Evolutionary conservation across 2,113 vertebrate genomes (phyloP).

Genomic region (Gambusia holbrooki): DNA sequence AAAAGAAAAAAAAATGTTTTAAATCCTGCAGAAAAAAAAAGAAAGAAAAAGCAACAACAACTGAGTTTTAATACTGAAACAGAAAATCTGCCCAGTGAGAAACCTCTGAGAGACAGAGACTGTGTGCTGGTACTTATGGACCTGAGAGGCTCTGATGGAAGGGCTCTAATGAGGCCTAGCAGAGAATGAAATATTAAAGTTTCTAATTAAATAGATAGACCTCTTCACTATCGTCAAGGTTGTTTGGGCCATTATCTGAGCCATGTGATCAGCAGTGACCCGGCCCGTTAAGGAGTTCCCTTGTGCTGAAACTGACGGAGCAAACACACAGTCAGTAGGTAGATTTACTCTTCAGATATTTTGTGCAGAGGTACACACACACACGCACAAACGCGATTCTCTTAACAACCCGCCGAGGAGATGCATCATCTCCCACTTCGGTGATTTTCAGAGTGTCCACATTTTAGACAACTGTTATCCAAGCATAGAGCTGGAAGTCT

Average conservation of each 20-base stretch:
- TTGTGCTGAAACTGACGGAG: slow-evolving; percentile 54
- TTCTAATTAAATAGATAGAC: slow-evolving; percentile 84
- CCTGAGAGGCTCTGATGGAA: slow-evolving; percentile 73
- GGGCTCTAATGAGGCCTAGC: slow-evolving; percentile 79
- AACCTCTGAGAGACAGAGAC: slow-evolving; percentile 49
- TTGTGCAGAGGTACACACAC: slow-evolving; percentile 7
- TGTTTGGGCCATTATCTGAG: slow-evolving; percentile 83
- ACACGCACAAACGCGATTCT: slow-evolving; percentile 28
- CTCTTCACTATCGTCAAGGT: slow-evolving; percentile 81
- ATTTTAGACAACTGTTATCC: slow-evolving; percentile 39
- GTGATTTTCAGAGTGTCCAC: slow-evolving; percentile 20
- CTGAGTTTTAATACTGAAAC: slow-evolving; percentile 27
- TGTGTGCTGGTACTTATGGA: slow-evolving; percentile 44
- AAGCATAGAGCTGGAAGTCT: not conserved
- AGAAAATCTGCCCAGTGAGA: slow-evolving; percentile 48
- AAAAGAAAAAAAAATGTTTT: slow-evolving; percentile 4
- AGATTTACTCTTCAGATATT: slow-evolving; percentile 20
- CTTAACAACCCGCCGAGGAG: slow-evolving; percentile 42
- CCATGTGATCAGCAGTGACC: slow-evolving; percentile 79
- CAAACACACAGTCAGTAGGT: slow-evolving; percentile 1
- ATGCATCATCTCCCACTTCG: slow-evolving; percentile 29
- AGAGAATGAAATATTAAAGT: slow-evolving; percentile 84
- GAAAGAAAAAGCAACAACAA: not conserved
- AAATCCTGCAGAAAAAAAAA: not conserved
- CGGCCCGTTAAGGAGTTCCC: slow-evolving; percentile 70